Evolutionary conservation across 1,140 invertebrate genomes (phyloP), one percentile per base, ranked within the genome.

Genomic region (Trissolcus basalis): DNA sequence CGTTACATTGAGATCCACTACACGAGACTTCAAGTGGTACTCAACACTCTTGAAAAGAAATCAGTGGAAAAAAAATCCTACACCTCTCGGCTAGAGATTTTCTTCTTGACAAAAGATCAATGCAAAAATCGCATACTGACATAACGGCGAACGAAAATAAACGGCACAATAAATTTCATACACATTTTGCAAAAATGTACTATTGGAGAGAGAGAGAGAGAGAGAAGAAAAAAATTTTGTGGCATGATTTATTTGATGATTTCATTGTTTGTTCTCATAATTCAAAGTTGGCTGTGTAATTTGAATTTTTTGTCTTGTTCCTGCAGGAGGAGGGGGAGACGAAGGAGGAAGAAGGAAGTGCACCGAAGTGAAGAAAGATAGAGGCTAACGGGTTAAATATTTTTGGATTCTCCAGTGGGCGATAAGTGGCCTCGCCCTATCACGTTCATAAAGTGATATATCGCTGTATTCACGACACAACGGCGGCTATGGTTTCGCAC

Each of bases 401-500:
- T 71, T 77, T 67, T 65, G 55, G 67, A 55, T 60, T 71, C 51
- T 70, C 69, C 70, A 60, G 50, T 35, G 39, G 16, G 14, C 39
- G 53, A 69, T 72, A 78, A 73, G 68, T 72, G 55, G 75, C 68
- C 69, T 72, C 69, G 71, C 68, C 72, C 77, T 79, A 76, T 79
- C 77, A 70, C 68, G 77, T 49, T 74, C 69, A 68, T 74, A 71
- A 65, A 56, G 65, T 77, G 78, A 80, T 80, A 77, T 74, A 80
- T 77, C 59, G 74, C 70, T 54, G 65, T 59, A 35, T 49, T 35
- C 60, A 63, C 41, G 68, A 68, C 59, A 56, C 55, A 60, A 55
- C 49, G 39, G 44, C 49, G 61, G 50, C 56, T 77, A 71, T 19
- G 50, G 75, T 63, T 67, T 69, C 53, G 60, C 65, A 59, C 71